Conservation (phyloP, 1,140 invertebrate species). For the Drosophila melanica region DNA sequence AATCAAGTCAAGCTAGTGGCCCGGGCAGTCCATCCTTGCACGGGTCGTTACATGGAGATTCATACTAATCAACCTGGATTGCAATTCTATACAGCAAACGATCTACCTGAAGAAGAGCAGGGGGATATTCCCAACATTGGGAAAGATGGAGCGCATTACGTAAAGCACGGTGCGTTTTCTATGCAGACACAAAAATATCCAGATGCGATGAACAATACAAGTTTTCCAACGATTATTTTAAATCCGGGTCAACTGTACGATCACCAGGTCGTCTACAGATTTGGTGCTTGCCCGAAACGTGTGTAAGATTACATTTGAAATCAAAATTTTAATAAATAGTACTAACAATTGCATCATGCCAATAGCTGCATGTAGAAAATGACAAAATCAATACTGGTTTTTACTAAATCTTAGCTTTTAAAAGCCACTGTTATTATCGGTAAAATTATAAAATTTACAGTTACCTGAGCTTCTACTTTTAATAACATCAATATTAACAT, state of each 20-base stretch:
- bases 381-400: too few relatives aligned
- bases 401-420: too few relatives aligned
- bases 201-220: slow-evolving; percentile 93
- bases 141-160: slow-evolving; percentile 89
- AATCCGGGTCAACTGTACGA: slow-evolving; percentile 89
- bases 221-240: slow-evolving; percentile 90
- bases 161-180: slow-evolving; percentile 92
- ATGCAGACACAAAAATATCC: slow-evolving; percentile 97
- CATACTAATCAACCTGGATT: slow-evolving; percentile 94
- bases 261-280: slow-evolving; percentile 86
- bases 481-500: too few relatives aligned
- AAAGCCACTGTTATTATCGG: too few relatives aligned
- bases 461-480: too few relatives aligned
- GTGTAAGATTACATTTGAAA: slow-evolving; percentile 13
- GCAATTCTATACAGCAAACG: slow-evolving; percentile 94
- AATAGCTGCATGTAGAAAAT: too few relatives aligned
- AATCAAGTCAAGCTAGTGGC: slow-evolving; percentile 66
- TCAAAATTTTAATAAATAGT: background rate
- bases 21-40: slow-evolving; percentile 88
- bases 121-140: slow-evolving; percentile 85
- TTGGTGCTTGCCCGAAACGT: slow-evolving; percentile 84
- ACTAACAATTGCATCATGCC: background rate
- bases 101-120: slow-evolving; percentile 86
- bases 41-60: slow-evolving; percentile 90
- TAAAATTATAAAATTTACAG: background rate